Percentiles rank a stretch among this genome's conserved stretches.
phyloP scores from a whole-genome alignment of 1,140 invertebrate species.

The Amphibalanus amphitrite region DNA sequence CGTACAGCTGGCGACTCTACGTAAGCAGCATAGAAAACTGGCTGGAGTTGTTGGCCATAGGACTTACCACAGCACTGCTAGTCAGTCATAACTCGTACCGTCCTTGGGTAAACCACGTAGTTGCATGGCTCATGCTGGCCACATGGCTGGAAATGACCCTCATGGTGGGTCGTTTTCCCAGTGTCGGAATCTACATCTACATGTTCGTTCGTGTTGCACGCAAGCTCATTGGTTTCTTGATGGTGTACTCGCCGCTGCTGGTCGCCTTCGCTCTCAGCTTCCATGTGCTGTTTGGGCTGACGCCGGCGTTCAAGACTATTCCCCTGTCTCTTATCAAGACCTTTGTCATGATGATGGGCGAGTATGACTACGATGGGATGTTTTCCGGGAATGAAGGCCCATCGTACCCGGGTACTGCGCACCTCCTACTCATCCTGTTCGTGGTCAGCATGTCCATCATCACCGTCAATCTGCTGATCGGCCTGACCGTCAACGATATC shows the following conservation, averaged over 20 bases:
- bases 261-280: conserved; percentile 18
- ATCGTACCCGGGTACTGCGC: conserved; percentile 12
- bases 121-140: conserved; percentile 13
- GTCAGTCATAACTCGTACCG: not conserved
- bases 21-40: not conserved
- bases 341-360: conserved; percentile 20
- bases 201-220: conserved; percentile 17
- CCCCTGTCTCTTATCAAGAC: conserved; percentile 14
- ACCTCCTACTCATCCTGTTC: conserved; percentile 18
- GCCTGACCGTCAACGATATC: conserved; percentile 21
- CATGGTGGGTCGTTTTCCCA: conserved; percentile 17
- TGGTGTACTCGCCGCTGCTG: conserved; percentile 15
- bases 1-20: not conserved
- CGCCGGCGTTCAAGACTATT: conserved; percentile 11
- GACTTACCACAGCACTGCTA: not conserved
- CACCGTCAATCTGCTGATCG: conserved; percentile 20
- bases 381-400: conserved; percentile 10
- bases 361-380: conserved; percentile 16
- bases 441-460: conserved; percentile 19
- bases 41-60: not conserved
- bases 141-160: conserved; percentile 16
- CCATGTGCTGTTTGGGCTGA: conserved; percentile 13
- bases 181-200: conserved; percentile 17
- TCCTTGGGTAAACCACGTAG: conserved; percentile 4
- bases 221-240: conserved; percentile 16